Conservation (phyloP, 1,140 invertebrate species). For the Helicoverpa zea region DNA sequence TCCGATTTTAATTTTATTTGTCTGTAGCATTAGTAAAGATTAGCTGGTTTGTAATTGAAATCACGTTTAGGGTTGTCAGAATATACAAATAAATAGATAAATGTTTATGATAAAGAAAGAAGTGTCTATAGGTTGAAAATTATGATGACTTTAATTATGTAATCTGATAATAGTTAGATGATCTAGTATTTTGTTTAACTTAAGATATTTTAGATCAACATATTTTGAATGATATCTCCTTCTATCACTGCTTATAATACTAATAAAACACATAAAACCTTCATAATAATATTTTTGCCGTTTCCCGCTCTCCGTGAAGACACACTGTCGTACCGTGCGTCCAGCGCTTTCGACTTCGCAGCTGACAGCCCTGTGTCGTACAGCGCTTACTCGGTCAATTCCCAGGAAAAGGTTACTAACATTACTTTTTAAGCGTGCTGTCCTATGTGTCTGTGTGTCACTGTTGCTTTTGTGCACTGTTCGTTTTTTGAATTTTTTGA, state of each 20-base stretch:
- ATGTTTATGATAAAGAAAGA: too few relatives aligned
- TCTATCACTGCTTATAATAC: background rate
- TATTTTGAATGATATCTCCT: background rate
- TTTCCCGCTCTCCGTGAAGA: slow-evolving; percentile 64
- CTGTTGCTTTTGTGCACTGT: slow-evolving; percentile 1
- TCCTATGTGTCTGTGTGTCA: slow-evolving; percentile 41
- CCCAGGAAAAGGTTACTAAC: slow-evolving; percentile 85
- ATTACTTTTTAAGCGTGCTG: slow-evolving; percentile 54
- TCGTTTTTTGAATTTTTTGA: slow-evolving; percentile 1
- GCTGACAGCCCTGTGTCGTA: slow-evolving; percentile 79
- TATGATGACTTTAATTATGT: too few relatives aligned
- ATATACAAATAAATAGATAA: too few relatives aligned
- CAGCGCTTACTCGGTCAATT: slow-evolving; percentile 83
- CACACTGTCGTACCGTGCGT: slow-evolving; percentile 78
- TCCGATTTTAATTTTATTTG: background rate
- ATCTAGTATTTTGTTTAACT: too few relatives aligned
- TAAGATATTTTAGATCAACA: too few relatives aligned
- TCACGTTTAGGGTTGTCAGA: background rate
- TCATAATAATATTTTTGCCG: slow-evolving; percentile 33
- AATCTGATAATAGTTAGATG: too few relatives aligned
- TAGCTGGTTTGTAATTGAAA: background rate
- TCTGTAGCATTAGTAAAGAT: background rate
- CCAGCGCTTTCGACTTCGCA: slow-evolving; percentile 84
- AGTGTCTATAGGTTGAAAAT: too few relatives aligned
- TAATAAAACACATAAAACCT: background rate